Conservation (phyloP, 92 coral and sea anemone species). For the Desmophyllum pertusum region DNA sequence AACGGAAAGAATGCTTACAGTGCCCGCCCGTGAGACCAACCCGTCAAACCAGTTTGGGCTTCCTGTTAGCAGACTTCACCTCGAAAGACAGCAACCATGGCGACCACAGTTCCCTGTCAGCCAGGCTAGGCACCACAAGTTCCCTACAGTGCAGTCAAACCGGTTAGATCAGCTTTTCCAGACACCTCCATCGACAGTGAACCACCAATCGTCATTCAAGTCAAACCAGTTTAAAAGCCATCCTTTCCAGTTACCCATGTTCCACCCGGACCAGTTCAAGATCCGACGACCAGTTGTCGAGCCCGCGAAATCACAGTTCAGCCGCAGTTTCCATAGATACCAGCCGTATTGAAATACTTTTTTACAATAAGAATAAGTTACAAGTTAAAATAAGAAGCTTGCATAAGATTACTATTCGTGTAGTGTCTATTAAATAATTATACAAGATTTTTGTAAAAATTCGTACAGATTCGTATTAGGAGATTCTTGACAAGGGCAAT, state of each 20-base stretch:
- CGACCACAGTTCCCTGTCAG: neutral
- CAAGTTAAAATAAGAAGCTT: neutral
- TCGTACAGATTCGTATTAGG: too few relatives aligned
- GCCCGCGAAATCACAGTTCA: neutral
- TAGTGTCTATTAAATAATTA: too few relatives aligned
- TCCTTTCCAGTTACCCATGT: neutral
- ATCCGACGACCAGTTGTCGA: neutral
- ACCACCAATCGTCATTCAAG: neutral
- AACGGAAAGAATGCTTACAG: neutral
- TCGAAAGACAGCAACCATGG: neutral
- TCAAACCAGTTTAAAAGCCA: neutral
- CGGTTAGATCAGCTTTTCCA: neutral
- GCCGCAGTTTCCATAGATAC: neutral
- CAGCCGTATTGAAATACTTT: neutral
- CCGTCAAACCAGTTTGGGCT: too few relatives aligned
- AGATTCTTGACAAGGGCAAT: too few relatives aligned
- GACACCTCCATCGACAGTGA: neutral
- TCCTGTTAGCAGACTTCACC: too few relatives aligned
- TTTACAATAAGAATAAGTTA: too few relatives aligned
- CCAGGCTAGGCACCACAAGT: neutral
- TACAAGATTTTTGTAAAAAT: too few relatives aligned
- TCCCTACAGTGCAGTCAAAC: neutral
- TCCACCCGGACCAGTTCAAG: constrained; percentile 2
- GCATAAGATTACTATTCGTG: neutral
- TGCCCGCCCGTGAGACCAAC: too few relatives aligned